Base-by-base conservation (phyloP, 2,113 vertebrate species). In the Sander vitreus region DNA sequence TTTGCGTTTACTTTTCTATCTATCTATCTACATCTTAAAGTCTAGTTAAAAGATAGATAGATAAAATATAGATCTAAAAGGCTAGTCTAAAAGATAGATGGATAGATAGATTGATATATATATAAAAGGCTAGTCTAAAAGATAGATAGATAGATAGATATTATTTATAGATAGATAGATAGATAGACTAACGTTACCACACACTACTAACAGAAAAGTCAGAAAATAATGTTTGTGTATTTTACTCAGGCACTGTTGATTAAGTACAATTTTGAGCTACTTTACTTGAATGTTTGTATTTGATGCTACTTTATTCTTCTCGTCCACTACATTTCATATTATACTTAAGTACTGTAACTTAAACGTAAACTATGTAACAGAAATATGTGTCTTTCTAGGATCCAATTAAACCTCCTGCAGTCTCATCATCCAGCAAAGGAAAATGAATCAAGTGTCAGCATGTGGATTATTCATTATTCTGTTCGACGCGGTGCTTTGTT, bases 401-500 rank as follows among this genome's bases (percentile, higher is more conserved):
- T 74, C 73, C 55, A 69, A 50, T 73, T 47, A 14, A 25, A 23
- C 67, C 15, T 71, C 23, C 4, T 55, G 36, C 33, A 11, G 45
- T 27, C 27, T 18, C 54, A 67, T 21, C 1, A 0, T n/a, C 77
- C 60, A 11, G 53, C 2, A 18, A 0, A 65, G 27, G 33, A 74
- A 39, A 30, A 90, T 91, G 91, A 71, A 3, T 1, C 39, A 33
- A 0, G 48, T 71, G 30, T 36, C 45, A 19, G 19, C 5, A 0
- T 78, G 47, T 6, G 88, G 66, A 25, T 3, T 82, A 0, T 21
- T 60, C 13, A 18, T 93, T 21, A 47, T 94, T 0, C 4, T 94
- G 1, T 84, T 87, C 1, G 93, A 96, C 74, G 6, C 48, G 0
- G 15, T 76, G 4, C 73, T 95, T 51, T 78, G 83, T 59, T 53